Evolutionary conservation across 2,113 vertebrate species (phyloP), one percentile per base, ranked within the genome.

Genomic region (Butorides virescens): DNA sequence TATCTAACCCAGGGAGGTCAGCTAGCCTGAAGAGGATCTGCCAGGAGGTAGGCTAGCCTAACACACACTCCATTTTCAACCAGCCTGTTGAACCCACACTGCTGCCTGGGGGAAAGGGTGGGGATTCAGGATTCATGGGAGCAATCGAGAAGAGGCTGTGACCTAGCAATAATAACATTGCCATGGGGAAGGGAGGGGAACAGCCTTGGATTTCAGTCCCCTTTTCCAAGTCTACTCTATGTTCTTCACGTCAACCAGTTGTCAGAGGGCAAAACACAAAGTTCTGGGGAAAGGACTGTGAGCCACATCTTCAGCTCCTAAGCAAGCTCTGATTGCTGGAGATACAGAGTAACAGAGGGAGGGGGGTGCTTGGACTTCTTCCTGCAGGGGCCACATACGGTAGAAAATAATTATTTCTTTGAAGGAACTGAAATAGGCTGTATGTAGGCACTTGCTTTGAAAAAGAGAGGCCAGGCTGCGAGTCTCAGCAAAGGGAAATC

Each of bases 61-160:
- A 47, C 39, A 14, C 1, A 0, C 16, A 2, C 47, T 55, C 22
- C 18, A 36, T 44, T 86, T 78, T 47, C 75, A 92, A 25, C 22
- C 72, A 93, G 88, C 94, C 79, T 88, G 92, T 70, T 71, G 86
- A 92, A 92, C 95, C 59, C 50, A 81, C 83, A 88, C 67, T 49
- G 63, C 86, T 88, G 91, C 95, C 93, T 66, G 46, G n/a, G 75
- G 91, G 50, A 91, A 29, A 95, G 86, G 86, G 95, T 95, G 91
- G 83, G 39, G 84, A 70, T 42, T 71, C 59, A 30, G 61, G 65
- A 93, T 84, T 91, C 89, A 61, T 3, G 17, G 82, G 49, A 86
- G 86, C 67, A 83, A 86, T 78, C 65, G 6, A 61, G 68, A 56
- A 87, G 80, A 95, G 91, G 95, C 91, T 87, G 10, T 63, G 95